Percentiles rank a stretch among this genome's conserved stretches.
Conservation (phyloP, 2,888 invertebrate species). For the Molorchus minor region DNA sequence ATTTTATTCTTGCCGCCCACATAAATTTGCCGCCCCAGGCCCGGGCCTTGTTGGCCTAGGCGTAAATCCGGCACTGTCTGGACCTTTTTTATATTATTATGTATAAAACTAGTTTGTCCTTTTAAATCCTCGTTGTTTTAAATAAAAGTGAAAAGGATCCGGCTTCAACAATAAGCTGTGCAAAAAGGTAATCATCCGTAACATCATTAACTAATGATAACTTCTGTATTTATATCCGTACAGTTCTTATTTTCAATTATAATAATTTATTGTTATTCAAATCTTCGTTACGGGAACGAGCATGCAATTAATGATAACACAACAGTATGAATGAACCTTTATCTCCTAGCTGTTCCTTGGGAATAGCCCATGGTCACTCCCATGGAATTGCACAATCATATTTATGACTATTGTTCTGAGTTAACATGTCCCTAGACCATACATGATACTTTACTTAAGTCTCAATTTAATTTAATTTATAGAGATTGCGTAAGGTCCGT, state of each 20-base stretch:
- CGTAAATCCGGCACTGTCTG: too few species aligned
- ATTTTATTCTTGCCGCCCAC: too few species aligned
- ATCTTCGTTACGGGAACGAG: conserved; percentile 25
- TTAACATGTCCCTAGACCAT: conserved; percentile 5
- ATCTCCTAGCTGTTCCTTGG: conserved; percentile 33
- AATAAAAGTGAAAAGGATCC: too few species aligned
- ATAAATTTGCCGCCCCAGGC: too few species aligned
- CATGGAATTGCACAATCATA: conserved; percentile 38
- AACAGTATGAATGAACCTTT: conserved; percentile 19
- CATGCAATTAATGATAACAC: conserved; percentile 32
- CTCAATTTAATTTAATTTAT: conserved; percentile 12
- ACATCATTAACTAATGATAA: neutral
- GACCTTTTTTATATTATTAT: too few species aligned
- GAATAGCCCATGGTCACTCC: conserved; percentile 46
- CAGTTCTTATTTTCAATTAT: neutral
- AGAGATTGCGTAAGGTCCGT: neutral
- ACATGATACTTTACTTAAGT: conserved; percentile 12
- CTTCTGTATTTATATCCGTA: too few species aligned
- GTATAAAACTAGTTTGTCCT: too few species aligned
- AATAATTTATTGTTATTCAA: conserved; percentile 9
- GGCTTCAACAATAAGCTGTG: too few species aligned
- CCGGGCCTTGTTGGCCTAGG: too few species aligned
- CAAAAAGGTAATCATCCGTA: neutral
- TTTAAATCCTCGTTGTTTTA: too few species aligned
- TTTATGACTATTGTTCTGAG: conserved; percentile 15